Base-by-base conservation (phyloP, 1,140 invertebrate genomes). In the Neodiprion virginianus region DNA sequence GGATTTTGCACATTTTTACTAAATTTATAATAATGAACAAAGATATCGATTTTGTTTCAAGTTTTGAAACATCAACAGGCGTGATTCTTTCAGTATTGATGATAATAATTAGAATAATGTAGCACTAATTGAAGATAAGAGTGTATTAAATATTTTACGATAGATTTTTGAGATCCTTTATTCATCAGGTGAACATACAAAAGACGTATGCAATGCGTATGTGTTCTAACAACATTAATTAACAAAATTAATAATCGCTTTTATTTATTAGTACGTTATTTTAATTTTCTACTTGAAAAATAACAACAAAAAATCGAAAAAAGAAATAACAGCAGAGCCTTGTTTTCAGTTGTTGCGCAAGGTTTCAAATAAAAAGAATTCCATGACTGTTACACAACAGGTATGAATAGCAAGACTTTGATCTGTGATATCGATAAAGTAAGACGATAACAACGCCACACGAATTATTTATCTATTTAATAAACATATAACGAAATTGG, bases 121-220 rank as follows among this genome's bases (percentile, higher is more conserved):
- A 40, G 28, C 28, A 40, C 28, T 4, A 40, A 40, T 40, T 40
- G 28, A 40, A 40, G 5, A 40, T 40, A 40, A 40, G 28, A 40
- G 28, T 40, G 28, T 40, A 40, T 40, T 61, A 61, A 12, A 61
- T 61, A 61, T 40, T 61, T 5, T 61, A 17, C n/a, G n/a, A 61
- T 61, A 14, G 11, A 61, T 81, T 80, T 83, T 79, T 84, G 82
- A 84, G 83, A 85, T 84, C 83, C 83, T 84, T 85, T 84, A 84
- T 84, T 84, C 74, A 76, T 85, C 82, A 82, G 81, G 79, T 83
- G 82, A 85, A 83, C 80, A 84, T 83, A 85, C 82, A 84, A 85
- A 83, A 84, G 79, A 79, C 81, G 79, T 83, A 84, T 80, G 81
- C 79, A 81, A 82, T 82, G 79, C 80, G 74, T 80, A 80, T 85